Base-by-base conservation (phyloP, 1,140 invertebrate species). In the Trachymyrmex septentrionalis region DNA sequence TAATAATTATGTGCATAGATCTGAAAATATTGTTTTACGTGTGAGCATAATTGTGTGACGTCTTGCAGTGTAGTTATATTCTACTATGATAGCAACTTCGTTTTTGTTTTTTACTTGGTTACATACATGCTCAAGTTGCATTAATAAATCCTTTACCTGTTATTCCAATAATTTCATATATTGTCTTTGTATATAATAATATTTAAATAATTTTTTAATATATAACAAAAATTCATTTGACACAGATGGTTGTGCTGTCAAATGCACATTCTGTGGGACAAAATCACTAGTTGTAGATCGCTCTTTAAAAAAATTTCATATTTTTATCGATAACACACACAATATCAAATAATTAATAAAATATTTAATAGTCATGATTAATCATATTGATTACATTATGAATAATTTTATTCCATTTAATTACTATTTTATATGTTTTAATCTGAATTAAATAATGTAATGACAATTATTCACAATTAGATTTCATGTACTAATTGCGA, bases 21-120 rank as follows among this genome's bases (percentile, higher is more conserved):
- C 5, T 76, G 16, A 44, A 16, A 69, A 53, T 10, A 55, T 71
- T 24, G 0, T 38, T 50, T 81, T 81, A 81, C 77, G 12, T 81
- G n/a, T 57, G 14, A 81, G 30, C n/a, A 3, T 3, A 71, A 48
- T 7, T 0, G 64, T 53, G 30, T 38, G 27, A 27, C 30, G 64
- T 44, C 21, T 81, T 24, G 30, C n/a, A 14, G 0, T 44, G 4
- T 4, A 71, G 12, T 9, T 34, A 55, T 57, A 57, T 38, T 55
- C 9, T 34, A 44, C 3, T 38, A 81, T 44, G 4, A 81, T 81
- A 55, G 77, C 77, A 55, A 55, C 16, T 71, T 81, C 64, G 5
- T 81, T 81, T 55, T 24, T 53, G 19, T 81, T 48, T 38, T 44
- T 81, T 14, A 81, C 53, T 24, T 81, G 14, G 14, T 57, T 71